Evolutionary conservation across 2,113 vertebrate species (phyloP).

Genomic region (Etheostoma spectabile): DNA sequence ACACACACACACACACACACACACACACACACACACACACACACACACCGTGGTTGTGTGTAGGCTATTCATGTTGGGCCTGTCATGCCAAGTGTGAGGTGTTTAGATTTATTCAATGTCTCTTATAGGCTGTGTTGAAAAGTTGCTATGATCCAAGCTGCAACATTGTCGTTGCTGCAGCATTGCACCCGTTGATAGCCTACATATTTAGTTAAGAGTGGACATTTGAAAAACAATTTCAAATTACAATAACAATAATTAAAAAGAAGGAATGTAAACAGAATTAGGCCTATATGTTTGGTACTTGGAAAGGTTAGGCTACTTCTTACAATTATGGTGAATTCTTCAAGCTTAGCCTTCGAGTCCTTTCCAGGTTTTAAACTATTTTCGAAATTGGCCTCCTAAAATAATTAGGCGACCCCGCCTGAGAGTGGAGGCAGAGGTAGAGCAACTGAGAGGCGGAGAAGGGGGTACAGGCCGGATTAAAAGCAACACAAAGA

Average conservation of each 20-base stretch:
- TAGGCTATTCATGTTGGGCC: background rate
- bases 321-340: background rate
- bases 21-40: background rate
- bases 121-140: too few species aligned
- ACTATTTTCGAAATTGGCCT: conserved; percentile 54
- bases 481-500: conserved; percentile 85
- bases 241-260: too few species aligned
- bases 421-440: conserved; percentile 47
- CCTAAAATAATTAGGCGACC: conserved; percentile 63
- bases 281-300: too few species aligned
- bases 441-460: conserved; percentile 29
- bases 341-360: background rate
- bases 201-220: too few species aligned
- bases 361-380: background rate
- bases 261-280: too few species aligned
- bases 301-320: background rate
- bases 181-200: too few species aligned
- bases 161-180: too few species aligned
- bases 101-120: too few species aligned
- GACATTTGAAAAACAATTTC: too few species aligned
- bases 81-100: background rate
- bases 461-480: conserved; percentile 63
- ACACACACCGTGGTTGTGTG: background rate
- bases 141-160: too few species aligned
- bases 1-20: background rate